Evolutionary conservation across 2,113 vertebrate genomes (phyloP).

Genomic region (Mugil cephalus): DNA sequence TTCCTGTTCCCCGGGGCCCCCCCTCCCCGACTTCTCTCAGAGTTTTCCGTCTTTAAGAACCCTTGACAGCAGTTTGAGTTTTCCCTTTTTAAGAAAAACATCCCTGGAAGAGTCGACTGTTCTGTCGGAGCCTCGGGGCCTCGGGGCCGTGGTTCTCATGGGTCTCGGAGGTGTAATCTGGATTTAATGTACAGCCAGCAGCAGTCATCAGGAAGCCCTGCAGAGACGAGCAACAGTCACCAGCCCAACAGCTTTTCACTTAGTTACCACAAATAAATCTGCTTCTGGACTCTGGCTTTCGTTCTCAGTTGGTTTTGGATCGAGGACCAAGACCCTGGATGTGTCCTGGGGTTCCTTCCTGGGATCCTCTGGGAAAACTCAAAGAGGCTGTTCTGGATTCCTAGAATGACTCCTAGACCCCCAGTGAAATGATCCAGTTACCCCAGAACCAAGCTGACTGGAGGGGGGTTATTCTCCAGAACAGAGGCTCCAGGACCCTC

Average conservation of each 20-base stretch:
- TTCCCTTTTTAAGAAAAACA: constrained; percentile 53
- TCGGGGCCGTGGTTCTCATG: constrained; percentile 41
- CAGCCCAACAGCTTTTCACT: constrained; percentile 39
- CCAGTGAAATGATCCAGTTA: no score
- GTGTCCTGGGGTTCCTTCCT: no score
- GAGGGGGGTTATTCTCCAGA: no score
- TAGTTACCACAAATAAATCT: constrained; percentile 19
- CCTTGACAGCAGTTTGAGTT: constrained; percentile 54
- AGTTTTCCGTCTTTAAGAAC: constrained; percentile 59
- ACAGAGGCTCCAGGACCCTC: no score
- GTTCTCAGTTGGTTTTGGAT: constrained; percentile 41
- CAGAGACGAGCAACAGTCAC: constrained; percentile 54
- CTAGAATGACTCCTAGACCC: no score
- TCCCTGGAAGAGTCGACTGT: constrained; percentile 34
- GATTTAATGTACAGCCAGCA: constrained; percentile 49
- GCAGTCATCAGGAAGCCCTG: constrained; percentile 56
- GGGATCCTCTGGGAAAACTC: no score
- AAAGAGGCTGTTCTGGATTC: no score
- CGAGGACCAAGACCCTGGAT: neutral
- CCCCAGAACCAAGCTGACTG: no score
- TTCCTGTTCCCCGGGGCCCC: constrained; percentile 60
- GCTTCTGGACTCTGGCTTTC: constrained; percentile 11
- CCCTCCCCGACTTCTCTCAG: constrained; percentile 44
- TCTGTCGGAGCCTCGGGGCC: constrained; percentile 33
- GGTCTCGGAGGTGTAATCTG: constrained; percentile 63